Conservation (phyloP, 2,888 invertebrate genomes). For the Eupithecia tripunctaria region DNA sequence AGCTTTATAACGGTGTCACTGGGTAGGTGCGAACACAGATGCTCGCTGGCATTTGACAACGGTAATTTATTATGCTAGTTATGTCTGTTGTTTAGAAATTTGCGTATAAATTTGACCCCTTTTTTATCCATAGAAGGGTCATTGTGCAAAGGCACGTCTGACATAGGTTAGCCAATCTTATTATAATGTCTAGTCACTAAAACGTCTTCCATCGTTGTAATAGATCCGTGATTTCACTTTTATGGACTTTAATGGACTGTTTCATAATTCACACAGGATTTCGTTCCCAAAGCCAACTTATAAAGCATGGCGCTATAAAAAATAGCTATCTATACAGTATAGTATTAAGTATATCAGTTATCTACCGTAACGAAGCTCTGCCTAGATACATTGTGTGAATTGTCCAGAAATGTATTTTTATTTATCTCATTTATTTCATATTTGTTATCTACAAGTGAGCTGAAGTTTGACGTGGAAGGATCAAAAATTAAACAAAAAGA, state of each 20-base stretch:
- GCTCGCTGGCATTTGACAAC: constrained; percentile 38
- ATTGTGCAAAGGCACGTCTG: constrained; percentile 20
- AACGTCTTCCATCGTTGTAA: constrained; percentile 13
- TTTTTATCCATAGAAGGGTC: constrained; percentile 15
- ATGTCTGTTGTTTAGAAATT: constrained; percentile 30
- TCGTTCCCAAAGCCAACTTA: not conserved
- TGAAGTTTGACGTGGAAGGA: constrained; percentile 16
- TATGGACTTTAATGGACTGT: not conserved
- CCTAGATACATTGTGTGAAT: too few relatives aligned
- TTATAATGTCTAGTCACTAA: constrained; percentile 1
- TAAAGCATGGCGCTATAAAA: not conserved
- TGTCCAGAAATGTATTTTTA: too few relatives aligned
- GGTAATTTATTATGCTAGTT: constrained; percentile 34
- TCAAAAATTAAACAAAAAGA: constrained; percentile 16
- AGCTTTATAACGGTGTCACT: constrained; percentile 52
- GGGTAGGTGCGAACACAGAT: constrained; percentile 38
- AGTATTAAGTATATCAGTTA: too few relatives aligned
- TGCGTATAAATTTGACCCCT: constrained; percentile 30
- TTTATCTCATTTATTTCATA: not conserved
- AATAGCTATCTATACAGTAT: too few relatives aligned
- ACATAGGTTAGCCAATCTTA: constrained; percentile 4
- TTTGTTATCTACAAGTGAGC: not conserved
- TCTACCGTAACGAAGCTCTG: too few relatives aligned
- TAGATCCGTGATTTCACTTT: not conserved
- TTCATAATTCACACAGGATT: not conserved